Percentiles rank a stretch among this genome's conserved stretches.
Conservation (phyloP, 2,797 vertebrate species). For the Eidolon dupreanum region DNA sequence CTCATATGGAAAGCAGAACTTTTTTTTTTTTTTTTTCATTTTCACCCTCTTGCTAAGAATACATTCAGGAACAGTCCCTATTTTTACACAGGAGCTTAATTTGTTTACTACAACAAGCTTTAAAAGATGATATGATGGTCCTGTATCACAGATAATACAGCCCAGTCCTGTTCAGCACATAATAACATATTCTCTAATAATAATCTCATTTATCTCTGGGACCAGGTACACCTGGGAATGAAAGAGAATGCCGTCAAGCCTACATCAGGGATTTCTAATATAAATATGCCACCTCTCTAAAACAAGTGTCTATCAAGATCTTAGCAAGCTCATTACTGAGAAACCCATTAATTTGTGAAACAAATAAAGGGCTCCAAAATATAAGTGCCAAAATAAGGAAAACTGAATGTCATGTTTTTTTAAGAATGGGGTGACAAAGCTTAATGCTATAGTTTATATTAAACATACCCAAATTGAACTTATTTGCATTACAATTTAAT, state of each 20-base stretch:
- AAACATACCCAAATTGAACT: slow-evolving; percentile 29
- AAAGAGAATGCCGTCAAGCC: background rate
- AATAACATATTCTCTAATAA: background rate
- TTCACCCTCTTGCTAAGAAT: background rate
- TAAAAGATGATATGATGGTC: background rate
- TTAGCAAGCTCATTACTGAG: background rate
- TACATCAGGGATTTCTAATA: background rate
- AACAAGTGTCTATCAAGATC: background rate
- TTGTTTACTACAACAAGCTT: background rate
- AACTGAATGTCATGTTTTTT: background rate
- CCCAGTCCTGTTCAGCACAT: background rate
- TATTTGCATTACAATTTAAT: slow-evolving; percentile 13
- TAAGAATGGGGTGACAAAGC: background rate
- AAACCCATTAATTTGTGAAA: slow-evolving; percentile 37
- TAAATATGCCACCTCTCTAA: background rate
- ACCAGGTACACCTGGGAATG: background rate
- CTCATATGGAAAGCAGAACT: background rate
- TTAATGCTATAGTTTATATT: background rate
- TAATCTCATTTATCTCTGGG: background rate
- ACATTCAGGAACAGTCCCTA: background rate
- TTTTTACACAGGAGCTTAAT: background rate
- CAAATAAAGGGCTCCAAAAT: background rate
- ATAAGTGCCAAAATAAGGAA: background rate
- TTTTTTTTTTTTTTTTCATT: background rate
- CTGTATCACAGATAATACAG: background rate